Evolutionary conservation across 2,888 invertebrate genomes (phyloP).

Genomic region (Sphinx pinastri): DNA sequence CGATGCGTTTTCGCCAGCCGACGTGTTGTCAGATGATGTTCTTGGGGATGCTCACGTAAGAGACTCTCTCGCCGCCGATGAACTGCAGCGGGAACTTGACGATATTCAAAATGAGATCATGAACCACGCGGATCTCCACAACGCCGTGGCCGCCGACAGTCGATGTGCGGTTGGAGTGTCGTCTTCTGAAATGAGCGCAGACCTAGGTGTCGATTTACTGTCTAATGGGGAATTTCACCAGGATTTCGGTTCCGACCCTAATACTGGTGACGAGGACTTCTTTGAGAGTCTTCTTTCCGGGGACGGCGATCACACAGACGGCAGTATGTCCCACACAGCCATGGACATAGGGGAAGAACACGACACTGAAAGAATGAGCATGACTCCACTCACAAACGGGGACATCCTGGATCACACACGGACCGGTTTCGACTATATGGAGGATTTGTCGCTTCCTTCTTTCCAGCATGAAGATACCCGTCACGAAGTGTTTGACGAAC

Average conservation of each 20-base stretch:
- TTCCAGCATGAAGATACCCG: constrained; percentile 71
- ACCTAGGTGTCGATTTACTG: constrained; percentile 60
- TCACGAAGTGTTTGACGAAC: constrained; percentile 59
- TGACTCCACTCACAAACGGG: constrained; percentile 70
- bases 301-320: constrained; percentile 54
- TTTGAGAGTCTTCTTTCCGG: constrained; percentile 69
- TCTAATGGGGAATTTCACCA: constrained; percentile 63
- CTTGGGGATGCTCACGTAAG: constrained; percentile 60
- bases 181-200: constrained; percentile 60
- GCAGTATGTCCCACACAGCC: constrained; percentile 52
- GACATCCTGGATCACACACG: constrained; percentile 72
- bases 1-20: constrained; percentile 61
- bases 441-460: constrained; percentile 73
- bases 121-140: constrained; percentile 68
- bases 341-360: constrained; percentile 71
- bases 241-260: constrained; percentile 66
- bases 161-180: constrained; percentile 50
- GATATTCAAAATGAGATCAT: constrained; percentile 78
- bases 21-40: constrained; percentile 67
- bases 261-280: constrained; percentile 69
- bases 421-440: constrained; percentile 74
- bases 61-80: constrained; percentile 70
- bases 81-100: constrained; percentile 71
- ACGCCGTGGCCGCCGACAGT: constrained; percentile 47
- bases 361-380: constrained; percentile 63